Evolutionary conservation across 35 echinoderm and acorn worm genomes (phyloP).

Genomic region (Strongylocentrotus purpuratus): DNA sequence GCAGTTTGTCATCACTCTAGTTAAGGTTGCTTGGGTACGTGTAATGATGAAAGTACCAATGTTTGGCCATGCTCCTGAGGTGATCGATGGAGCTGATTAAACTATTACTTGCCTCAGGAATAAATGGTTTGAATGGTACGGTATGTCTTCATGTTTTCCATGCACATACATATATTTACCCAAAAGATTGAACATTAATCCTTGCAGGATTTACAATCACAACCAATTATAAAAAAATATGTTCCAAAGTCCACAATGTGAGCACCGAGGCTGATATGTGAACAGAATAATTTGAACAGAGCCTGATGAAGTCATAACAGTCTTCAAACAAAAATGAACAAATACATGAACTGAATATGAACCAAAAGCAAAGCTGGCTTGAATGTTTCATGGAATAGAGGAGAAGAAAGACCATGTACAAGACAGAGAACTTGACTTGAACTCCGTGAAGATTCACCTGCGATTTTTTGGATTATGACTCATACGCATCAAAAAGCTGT

Average conservation of each 20-base stretch:
- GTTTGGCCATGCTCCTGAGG: not conserved
- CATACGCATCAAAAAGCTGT: not conserved
- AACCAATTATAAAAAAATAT: too few species aligned
- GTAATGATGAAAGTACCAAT: not conserved
- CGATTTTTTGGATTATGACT: not conserved
- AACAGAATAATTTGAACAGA: not conserved
- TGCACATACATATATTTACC: not conserved
- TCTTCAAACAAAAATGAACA: not conserved
- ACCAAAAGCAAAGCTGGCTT: not conserved
- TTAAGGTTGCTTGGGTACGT: not conserved
- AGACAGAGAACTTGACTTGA: not conserved
- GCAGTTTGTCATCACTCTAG: not conserved
- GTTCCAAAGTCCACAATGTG: not conserved
- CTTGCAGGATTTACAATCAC: too few species aligned
- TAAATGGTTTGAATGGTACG: not conserved
- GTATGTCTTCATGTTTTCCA: not conserved
- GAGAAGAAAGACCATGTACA: not conserved
- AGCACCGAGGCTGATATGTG: not conserved
- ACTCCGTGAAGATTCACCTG: not conserved
- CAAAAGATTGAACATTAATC: not conserved
- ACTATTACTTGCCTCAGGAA: not conserved
- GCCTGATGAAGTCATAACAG: not conserved
- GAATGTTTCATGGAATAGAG: not conserved
- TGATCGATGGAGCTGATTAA: not conserved
- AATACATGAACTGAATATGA: not conserved